A percentile compares a stretch with the other conserved stretches of the same genome.
phyloP scores from a whole-genome alignment of 1,140 invertebrate genomes.

The Hormaphis cornu region DNA sequence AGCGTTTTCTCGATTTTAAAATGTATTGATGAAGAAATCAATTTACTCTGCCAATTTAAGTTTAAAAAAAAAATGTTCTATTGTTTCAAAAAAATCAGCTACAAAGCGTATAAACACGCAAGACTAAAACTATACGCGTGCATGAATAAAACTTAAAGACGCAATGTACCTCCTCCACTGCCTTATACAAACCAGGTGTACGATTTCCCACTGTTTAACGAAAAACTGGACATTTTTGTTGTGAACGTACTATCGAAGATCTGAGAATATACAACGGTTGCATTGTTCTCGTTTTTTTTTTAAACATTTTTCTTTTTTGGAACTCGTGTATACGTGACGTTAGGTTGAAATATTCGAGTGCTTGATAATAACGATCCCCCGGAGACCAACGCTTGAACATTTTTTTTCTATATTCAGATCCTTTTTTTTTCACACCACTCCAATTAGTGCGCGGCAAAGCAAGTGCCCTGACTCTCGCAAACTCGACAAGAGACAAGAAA shows the following conservation, averaged over 20 bases:
- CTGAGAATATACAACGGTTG: slow-evolving; percentile 6
- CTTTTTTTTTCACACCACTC: neutral
- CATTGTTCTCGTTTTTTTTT: slow-evolving; percentile 1
- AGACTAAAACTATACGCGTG: too few species aligned
- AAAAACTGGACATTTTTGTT: neutral
- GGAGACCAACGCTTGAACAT: slow-evolving; percentile 1
- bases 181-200: neutral
- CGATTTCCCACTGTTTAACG: neutral
- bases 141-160: too few species aligned
- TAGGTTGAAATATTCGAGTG: slow-evolving; percentile 9
- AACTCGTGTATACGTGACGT: slow-evolving; percentile 17
- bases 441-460: slow-evolving; percentile 3
- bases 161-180: neutral
- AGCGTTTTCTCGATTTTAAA: too few species aligned
- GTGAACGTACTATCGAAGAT: neutral
- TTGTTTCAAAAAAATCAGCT: too few species aligned
- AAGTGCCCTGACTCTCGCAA: neutral
- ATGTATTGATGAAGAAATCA: too few species aligned
- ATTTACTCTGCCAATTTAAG: too few species aligned
- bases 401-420: neutral
- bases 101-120: too few species aligned
- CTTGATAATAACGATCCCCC: slow-evolving; percentile 17
- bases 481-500: neutral
- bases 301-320: slow-evolving; percentile 13
- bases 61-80: too few species aligned